Evolutionary conservation across 2,888 invertebrate genomes (phyloP).

Genomic region (Dexiosoma caninum): DNA sequence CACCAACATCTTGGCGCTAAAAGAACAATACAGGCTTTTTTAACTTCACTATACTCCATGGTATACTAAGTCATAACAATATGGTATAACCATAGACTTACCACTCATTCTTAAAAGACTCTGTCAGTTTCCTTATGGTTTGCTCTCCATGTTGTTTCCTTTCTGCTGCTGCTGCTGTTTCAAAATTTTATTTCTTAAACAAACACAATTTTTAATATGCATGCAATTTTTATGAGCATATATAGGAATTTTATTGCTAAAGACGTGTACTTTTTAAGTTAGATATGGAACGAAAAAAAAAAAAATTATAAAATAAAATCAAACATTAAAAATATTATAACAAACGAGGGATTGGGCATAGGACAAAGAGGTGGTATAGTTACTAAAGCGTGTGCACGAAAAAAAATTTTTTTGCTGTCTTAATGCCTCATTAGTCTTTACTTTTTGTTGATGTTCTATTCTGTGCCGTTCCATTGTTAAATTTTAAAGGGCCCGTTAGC

Average conservation of each 20-base stretch:
- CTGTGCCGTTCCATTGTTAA: no score
- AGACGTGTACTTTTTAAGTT: slow-evolving; percentile 67
- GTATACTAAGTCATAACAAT: slow-evolving; percentile 18
- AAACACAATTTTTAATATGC: slow-evolving; percentile 78
- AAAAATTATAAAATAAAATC: slow-evolving; percentile 45
- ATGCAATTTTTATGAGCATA: slow-evolving; percentile 78
- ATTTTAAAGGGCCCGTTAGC: no score
- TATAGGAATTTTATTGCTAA: slow-evolving; percentile 77
- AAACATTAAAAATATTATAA: slow-evolving; percentile 44
- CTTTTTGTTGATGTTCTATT: no score
- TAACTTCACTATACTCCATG: slow-evolving; percentile 27
- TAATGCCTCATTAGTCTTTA: no score
- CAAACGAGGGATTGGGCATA: background rate
- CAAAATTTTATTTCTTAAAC: slow-evolving; percentile 68
- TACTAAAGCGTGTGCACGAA: slow-evolving; percentile 16
- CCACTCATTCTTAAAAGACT: slow-evolving; percentile 19
- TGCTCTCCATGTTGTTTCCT: slow-evolving; percentile 15
- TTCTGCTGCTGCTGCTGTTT: background rate
- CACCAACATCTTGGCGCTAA: background rate
- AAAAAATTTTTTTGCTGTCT: background rate
- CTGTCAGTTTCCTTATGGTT: slow-evolving; percentile 23
- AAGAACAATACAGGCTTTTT: slow-evolving; percentile 20
- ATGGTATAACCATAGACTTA: background rate
- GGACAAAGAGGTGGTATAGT: background rate
- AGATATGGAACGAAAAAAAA: slow-evolving; percentile 36